Evolutionary conservation across 2,888 invertebrate species (phyloP), one percentile per base, ranked within the genome.

Genomic region (Chydorus sphaericus): DNA sequence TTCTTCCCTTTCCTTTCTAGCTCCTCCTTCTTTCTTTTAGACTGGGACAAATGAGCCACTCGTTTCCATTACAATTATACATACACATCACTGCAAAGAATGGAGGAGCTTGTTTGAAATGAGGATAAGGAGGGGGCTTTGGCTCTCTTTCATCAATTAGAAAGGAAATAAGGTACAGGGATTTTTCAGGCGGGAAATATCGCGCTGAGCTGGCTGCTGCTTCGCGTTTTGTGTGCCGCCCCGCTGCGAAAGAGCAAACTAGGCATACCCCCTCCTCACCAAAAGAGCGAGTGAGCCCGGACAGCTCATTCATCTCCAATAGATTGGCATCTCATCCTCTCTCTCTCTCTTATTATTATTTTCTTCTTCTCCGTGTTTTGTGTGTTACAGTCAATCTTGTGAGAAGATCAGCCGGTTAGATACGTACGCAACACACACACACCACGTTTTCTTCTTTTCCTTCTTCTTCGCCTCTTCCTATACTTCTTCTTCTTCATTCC

Each of bases 271-370:
- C 39, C 39, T 16, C 14, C 16, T n/a, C n/a, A n/a, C n/a, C 8
- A 33, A 33, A 33, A 33, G 33, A 33, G 33, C 8, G 33, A 33
- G 44, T 14, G 44, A 23, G 10, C 26, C 44, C 44, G 28, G 44
- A 44, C 44, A 44, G 44, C 44, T 44, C 44, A 44, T 44, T 44
- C 44, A 44, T 44, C 44, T 44, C 44, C 44, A 28, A 44, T 44
- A 44, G 44, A 44, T 44, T 44, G 44, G 44, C 44, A 44, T 44
- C 44, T n/a, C n/a, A n/a, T n/a, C n/a, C n/a, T n/a, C n/a, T n/a
- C n/a, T n/a, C n/a, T n/a, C n/a, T 44, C 23, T 44, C 23, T 7
- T 23, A 23, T 44, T 44, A 44, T 44, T 44, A 44, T 44, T 44
- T 44, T 44, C 28, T 44, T 44, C 44, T 44, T 26, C 20, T 33